phyloP scores from a whole-genome alignment of 2,888 invertebrate species.

The Tridacna crocea region DNA sequence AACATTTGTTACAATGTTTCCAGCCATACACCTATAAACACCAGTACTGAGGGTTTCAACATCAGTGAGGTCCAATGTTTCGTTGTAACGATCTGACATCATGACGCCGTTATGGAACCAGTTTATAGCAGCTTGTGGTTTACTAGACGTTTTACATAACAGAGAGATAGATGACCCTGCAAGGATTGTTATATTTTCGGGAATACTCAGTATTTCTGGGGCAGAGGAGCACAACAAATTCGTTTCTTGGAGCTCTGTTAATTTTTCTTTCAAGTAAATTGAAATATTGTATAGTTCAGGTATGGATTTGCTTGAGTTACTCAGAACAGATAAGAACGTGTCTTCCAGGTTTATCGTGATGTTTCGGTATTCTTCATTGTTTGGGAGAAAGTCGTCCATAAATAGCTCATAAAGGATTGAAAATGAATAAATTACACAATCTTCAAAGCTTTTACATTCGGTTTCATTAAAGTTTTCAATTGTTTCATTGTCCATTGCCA shows the following conservation, averaged over 20 bases:
- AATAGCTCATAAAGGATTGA: slow-evolving; percentile 35
- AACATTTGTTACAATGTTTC: slow-evolving; percentile 44
- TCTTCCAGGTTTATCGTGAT: slow-evolving; percentile 28
- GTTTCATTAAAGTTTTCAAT: slow-evolving; percentile 14
- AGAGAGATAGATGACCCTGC: slow-evolving; percentile 14
- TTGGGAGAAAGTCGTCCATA: slow-evolving; percentile 23
- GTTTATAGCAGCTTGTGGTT: slow-evolving; percentile 30
- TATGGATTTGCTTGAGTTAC: slow-evolving; percentile 8
- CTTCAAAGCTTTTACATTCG: slow-evolving; percentile 34
- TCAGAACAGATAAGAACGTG: slow-evolving; percentile 20
- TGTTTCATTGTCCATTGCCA: slow-evolving; percentile 32
- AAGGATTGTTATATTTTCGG: slow-evolving; percentile 28
- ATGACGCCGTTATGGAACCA: slow-evolving; percentile 37
- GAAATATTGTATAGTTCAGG: slow-evolving; percentile 6
- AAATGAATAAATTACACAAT: slow-evolving; percentile 34
- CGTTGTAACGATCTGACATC: background rate
- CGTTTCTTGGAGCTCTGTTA: slow-evolving; percentile 7
- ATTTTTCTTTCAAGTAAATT: background rate
- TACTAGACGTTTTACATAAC: slow-evolving; percentile 18
- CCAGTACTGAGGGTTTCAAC: slow-evolving; percentile 8
- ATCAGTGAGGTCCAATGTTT: slow-evolving; percentile 1
- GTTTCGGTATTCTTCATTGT: slow-evolving; percentile 15
- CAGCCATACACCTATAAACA: slow-evolving; percentile 38
- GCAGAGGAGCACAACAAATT: slow-evolving; percentile 46
- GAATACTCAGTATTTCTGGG: slow-evolving; percentile 19